Percentiles rank a stretch among this genome's conserved stretches.
Conservation (phyloP, 2,888 invertebrate species). For the Drosophila pseudotakahashii region DNA sequence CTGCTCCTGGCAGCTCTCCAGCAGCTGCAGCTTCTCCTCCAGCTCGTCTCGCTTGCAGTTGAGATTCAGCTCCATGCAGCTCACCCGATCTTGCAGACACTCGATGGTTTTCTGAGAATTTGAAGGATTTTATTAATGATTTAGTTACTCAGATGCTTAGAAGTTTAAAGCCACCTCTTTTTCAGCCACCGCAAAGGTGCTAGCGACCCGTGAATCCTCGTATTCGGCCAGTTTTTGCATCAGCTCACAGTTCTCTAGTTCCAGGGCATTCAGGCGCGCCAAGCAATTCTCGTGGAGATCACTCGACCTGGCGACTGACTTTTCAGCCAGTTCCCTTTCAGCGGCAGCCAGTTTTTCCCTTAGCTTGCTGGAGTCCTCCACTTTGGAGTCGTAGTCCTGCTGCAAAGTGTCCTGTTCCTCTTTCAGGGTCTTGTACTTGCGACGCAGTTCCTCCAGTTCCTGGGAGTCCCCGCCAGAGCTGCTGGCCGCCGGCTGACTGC, state of each 20-base stretch:
- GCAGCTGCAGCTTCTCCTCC: constrained; percentile 79
- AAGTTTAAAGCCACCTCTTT: constrained; percentile 68
- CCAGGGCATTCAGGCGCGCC: constrained; percentile 57
- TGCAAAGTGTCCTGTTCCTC: constrained; percentile 67
- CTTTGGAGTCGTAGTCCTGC: constrained; percentile 67
- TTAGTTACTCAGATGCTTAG: rapidly evolving
- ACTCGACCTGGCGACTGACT: constrained; percentile 12
- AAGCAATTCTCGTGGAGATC: constrained; percentile 54
- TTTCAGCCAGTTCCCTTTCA: constrained; percentile 28
- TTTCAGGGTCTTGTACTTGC: constrained; percentile 63
- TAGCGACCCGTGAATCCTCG: constrained; percentile 67
- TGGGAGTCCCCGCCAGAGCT: constrained; percentile 41
- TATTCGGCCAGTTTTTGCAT: constrained; percentile 78
- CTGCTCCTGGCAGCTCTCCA: constrained; percentile 83
- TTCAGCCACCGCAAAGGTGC: constrained; percentile 78
- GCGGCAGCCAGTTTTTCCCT: constrained; percentile 55
- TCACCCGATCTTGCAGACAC: constrained; percentile 80
- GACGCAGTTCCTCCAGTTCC: constrained; percentile 69
- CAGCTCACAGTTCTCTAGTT: constrained; percentile 79
- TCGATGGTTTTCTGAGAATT: constrained; percentile 78
- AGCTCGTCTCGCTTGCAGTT: constrained; percentile 81
- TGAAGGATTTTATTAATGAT: background rate
- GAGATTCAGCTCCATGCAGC: constrained; percentile 82
- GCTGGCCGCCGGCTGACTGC: constrained; percentile 33
- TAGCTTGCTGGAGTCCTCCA: constrained; percentile 57